Conservation (phyloP, 1,140 invertebrate species). For the Diuraphis noxia region DNA sequence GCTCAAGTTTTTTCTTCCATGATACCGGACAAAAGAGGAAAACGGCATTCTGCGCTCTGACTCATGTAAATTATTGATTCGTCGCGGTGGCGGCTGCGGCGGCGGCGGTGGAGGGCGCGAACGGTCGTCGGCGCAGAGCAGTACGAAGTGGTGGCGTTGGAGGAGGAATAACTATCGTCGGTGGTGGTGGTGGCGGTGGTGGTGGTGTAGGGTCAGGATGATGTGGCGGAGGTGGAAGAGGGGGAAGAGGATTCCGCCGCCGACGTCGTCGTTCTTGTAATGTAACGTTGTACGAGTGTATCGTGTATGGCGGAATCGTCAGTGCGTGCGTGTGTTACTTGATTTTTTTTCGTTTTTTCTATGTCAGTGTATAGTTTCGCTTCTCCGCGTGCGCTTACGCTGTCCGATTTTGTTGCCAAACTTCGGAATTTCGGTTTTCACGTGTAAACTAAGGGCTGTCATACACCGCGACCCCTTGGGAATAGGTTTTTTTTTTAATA, state of each 20-base stretch:
- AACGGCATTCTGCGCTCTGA: conserved; percentile 29
- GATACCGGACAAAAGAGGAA: conserved; percentile 40
- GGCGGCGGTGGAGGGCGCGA: background rate
- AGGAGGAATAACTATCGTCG: too few relatives aligned
- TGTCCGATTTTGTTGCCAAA: background rate
- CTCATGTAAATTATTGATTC: conserved; percentile 52
- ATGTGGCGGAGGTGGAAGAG: background rate
- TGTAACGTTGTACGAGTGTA: background rate
- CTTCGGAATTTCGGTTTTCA: background rate
- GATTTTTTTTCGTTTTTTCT: conserved; percentile 34
- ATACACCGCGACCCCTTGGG: conserved; percentile 35
- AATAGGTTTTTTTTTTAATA: background rate
- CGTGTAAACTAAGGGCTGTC: conserved; percentile 26
- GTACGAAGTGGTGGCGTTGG: background rate
- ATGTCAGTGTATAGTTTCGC: conserved; percentile 42
- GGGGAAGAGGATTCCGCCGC: background rate
- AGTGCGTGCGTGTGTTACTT: conserved; percentile 1
- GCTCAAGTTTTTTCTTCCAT: conserved; percentile 41
- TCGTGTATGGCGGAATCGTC: background rate
- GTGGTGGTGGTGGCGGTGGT: background rate
- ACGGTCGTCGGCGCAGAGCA: background rate
- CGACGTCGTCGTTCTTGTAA: background rate
- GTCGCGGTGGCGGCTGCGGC: background rate
- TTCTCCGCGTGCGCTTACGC: background rate
- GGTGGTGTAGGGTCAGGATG: too few relatives aligned